Evolutionary conservation across 2,113 vertebrate species (phyloP).

Genomic region (Lathamus discolor): DNA sequence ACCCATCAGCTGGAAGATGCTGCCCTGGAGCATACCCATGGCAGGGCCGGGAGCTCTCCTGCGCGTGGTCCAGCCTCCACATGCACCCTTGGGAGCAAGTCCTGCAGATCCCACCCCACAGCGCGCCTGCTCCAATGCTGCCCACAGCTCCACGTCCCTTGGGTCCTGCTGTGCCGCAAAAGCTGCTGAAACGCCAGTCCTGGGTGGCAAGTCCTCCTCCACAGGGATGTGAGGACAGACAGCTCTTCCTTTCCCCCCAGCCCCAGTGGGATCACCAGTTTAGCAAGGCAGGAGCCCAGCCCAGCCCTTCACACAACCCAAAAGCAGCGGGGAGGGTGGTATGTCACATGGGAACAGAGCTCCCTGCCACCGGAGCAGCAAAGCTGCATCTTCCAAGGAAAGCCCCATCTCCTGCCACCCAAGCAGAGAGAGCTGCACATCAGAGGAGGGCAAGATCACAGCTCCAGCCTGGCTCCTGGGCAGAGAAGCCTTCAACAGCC

Average conservation of each 20-base stretch:
- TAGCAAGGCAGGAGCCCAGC: not conserved
- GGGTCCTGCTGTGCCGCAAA: not conserved
- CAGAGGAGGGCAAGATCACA: not conserved
- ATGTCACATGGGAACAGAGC: not conserved
- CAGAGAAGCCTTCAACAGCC: not conserved
- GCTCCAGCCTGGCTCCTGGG: not conserved
- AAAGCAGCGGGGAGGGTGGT: not conserved
- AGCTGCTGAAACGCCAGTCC: not conserved
- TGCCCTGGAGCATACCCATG: accelerated
- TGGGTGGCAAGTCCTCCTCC: not conserved
- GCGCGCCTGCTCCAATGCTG: not conserved
- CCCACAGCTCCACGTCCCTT: not conserved
- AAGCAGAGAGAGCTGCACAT: not conserved
- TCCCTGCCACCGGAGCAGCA: not conserved
- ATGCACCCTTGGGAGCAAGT: not conserved
- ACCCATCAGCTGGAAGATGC: not conserved
- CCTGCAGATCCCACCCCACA: not conserved
- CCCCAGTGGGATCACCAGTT: not conserved
- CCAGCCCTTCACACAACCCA: not conserved
- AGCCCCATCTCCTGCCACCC: not conserved
- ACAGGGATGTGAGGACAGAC: not conserved
- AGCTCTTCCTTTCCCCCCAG: not conserved
- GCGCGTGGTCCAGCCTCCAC: not conserved
- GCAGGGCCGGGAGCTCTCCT: not conserved
- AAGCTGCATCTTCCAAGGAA: not conserved